A percentile compares a stretch with the other conserved stretches of the same genome.
Conservation (phyloP, 1,140 invertebrate genomes). For the Ylistrum balloti region DNA sequence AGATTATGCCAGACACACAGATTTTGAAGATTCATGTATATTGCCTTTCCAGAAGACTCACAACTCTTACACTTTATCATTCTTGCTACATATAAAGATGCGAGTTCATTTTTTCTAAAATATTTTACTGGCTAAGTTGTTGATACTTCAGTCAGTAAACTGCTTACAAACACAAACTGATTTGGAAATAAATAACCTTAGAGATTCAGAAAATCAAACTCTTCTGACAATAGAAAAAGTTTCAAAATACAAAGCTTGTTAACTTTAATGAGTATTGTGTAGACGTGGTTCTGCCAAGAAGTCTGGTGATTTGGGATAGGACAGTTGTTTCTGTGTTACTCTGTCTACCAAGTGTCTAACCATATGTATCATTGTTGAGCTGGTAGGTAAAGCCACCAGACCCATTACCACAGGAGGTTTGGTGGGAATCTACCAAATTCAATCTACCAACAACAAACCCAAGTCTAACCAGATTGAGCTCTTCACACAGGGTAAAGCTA, state of each 20-base stretch:
- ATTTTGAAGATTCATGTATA: too few species aligned
- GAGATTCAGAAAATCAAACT: too few species aligned
- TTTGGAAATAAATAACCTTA: not conserved
- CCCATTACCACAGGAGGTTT: not conserved
- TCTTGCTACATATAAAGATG: too few species aligned
- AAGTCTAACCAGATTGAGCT: slow-evolving; percentile 26
- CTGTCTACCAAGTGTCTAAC: not conserved
- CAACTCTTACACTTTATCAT: too few species aligned
- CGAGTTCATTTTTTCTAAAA: too few species aligned
- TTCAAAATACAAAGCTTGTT: slow-evolving; percentile 23
- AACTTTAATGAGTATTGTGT: not conserved
- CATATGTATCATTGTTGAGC: not conserved
- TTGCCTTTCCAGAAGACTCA: too few species aligned
- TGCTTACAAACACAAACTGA: not conserved
- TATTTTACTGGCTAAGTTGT: not conserved
- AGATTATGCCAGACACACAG: too few species aligned
- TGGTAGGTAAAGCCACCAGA: slow-evolving; percentile 6
- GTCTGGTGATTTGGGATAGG: not conserved
- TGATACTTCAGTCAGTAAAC: too few species aligned
- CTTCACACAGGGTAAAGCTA: not conserved
- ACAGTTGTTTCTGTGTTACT: not conserved
- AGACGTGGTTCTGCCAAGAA: not conserved
- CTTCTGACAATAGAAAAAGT: not conserved
- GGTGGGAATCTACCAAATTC: slow-evolving; percentile 2
- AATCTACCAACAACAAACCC: not conserved